Evolutionary conservation across 2,888 invertebrate species (phyloP).

Genomic region (Limnephilus marmoratus): DNA sequence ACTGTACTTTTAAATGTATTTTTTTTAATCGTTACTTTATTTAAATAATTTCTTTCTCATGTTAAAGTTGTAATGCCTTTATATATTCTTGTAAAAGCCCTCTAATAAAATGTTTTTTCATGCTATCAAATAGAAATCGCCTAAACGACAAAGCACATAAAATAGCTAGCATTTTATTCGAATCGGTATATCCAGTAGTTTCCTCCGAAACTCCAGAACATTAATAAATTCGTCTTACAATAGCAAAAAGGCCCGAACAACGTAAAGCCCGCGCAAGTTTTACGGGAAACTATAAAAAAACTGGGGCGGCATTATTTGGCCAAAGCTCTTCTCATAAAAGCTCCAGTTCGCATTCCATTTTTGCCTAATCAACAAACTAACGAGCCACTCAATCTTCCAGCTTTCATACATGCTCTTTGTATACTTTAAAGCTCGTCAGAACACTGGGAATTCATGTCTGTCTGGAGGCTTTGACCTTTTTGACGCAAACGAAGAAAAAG

Average conservation of each 20-base stretch:
- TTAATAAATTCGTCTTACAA: conserved; percentile 23
- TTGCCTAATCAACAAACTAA: conserved; percentile 65
- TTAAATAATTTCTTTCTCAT: no score
- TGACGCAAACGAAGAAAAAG: conserved; percentile 4
- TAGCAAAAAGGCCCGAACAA: conserved; percentile 11
- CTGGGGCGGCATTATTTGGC: conserved; percentile 26
- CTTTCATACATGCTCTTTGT: conserved; percentile 37
- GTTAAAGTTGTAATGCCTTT: no score
- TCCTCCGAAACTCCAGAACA: not conserved
- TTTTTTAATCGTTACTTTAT: no score
- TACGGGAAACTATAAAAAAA: conserved; percentile 47
- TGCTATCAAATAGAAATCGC: not conserved
- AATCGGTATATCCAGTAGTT: not conserved
- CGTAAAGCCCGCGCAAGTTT: conserved; percentile 22
- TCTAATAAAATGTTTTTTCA: not conserved
- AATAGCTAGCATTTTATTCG: not conserved
- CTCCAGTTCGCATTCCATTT: conserved; percentile 60
- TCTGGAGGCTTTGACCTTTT: conserved; percentile 33
- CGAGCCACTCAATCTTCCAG: conserved; percentile 59
- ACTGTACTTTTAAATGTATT: no score
- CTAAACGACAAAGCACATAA: not conserved
- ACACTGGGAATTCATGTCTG: conserved; percentile 32
- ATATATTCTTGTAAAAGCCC: no score
- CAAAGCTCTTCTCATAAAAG: conserved; percentile 40
- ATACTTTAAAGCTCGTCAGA: conserved; percentile 41